Evolutionary conservation across 1,140 invertebrate species (phyloP).

Genomic region (Luehdorfia chinensis): DNA sequence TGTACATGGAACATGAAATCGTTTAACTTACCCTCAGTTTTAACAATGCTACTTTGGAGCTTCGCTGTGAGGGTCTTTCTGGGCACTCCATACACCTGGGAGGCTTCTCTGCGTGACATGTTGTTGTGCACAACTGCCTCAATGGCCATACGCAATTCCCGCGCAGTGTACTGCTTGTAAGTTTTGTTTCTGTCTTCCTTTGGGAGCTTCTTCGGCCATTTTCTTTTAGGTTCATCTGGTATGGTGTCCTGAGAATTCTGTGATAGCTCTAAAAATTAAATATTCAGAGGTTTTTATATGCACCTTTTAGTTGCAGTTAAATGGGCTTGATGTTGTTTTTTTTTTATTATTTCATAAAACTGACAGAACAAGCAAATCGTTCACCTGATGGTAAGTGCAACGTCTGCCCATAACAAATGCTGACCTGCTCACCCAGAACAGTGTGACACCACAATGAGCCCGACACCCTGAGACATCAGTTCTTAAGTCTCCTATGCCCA

Average conservation of each 20-base stretch:
- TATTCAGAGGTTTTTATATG: too few species aligned
- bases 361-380: too few species aligned
- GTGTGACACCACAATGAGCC: too few species aligned
- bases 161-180: conserved; percentile 36
- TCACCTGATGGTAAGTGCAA: too few species aligned
- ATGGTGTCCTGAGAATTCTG: background rate
- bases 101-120: conserved; percentile 7
- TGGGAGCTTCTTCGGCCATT: conserved; percentile 31
- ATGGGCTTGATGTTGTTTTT: too few species aligned
- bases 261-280: background rate
- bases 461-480: too few species aligned
- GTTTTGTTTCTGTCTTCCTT: conserved; percentile 22
- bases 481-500: too few species aligned
- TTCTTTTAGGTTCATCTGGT: conserved; percentile 6
- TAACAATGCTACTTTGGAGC: background rate
- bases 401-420: too few species aligned
- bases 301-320: too few species aligned
- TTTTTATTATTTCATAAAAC: too few species aligned
- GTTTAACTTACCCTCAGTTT: conserved; percentile 16
- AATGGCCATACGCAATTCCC: conserved; percentile 16
- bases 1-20: too few species aligned
- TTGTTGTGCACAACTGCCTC: conserved; percentile 4
- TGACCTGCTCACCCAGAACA: too few species aligned
- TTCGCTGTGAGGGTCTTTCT: conserved; percentile 15
- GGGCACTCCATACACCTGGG: conserved; percentile 9